A percentile compares a stretch with the other conserved stretches of the same genome.
Conservation (phyloP, 2,797 vertebrate genomes). For the Fistularia tabacaria region DNA sequence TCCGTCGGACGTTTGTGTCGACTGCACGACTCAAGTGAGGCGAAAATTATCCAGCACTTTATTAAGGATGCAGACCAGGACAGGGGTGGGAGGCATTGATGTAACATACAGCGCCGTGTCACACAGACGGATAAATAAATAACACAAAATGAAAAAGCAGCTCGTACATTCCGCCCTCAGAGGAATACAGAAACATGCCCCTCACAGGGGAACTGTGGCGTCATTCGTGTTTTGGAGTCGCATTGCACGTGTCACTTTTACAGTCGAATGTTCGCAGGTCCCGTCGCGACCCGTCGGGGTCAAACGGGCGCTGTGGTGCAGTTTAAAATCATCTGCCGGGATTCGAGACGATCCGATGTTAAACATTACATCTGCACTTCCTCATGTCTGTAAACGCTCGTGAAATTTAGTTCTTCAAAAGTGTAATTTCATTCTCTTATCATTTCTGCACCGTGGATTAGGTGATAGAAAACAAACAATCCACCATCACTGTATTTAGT, state of each 20-base stretch:
- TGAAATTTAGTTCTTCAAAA: no score
- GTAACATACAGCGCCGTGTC: slow-evolving; percentile 37
- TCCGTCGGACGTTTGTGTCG: no score
- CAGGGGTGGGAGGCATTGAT: slow-evolving; percentile 22
- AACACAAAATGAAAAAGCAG: slow-evolving; percentile 35
- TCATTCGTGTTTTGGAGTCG: not conserved
- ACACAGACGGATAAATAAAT: slow-evolving; percentile 49
- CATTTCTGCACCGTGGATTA: no score
- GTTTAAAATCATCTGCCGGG: no score
- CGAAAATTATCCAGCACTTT: slow-evolving; percentile 56
- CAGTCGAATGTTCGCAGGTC: slow-evolving; percentile 4
- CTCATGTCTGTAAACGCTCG: slow-evolving; percentile 21
- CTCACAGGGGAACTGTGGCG: not conserved
- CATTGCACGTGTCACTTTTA: not conserved
- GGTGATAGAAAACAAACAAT: no score
- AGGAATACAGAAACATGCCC: slow-evolving; percentile 21
- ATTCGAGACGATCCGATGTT: no score
- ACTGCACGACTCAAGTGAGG: slow-evolving; percentile 19
- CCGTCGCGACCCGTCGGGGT: no score
- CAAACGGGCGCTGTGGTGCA: no score
- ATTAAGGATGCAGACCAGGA: slow-evolving; percentile 58
- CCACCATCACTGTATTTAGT: no score
- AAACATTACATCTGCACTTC: not conserved
- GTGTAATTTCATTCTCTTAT: not conserved
- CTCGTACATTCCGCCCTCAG: slow-evolving; percentile 37